These are phyloP conservation scores for Centruroides vittatus DNA, from an alignment of 1,140 invertebrate species.

Conservation along the genomic window DNA sequence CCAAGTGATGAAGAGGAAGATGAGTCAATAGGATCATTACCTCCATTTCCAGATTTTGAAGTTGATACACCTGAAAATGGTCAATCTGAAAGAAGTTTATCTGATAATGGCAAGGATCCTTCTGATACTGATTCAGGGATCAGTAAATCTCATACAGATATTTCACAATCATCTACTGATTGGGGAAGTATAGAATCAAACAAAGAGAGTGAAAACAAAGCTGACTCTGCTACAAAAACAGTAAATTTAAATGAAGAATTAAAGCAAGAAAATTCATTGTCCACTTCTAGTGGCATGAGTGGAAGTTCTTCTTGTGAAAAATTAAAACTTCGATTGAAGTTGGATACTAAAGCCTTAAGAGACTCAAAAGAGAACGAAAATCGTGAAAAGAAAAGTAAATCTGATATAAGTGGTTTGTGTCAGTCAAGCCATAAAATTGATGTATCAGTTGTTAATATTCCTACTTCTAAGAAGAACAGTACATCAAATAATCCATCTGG, in stretches of 20 bases:
- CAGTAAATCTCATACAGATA: slow-evolving; percentile 16
- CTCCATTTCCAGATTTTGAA: slow-evolving; percentile 16
- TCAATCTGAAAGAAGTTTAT: slow-evolving; percentile 15
- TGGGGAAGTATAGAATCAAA: slow-evolving; percentile 3
- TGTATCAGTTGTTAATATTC: slow-evolving; percentile 44
- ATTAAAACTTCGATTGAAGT: slow-evolving; percentile 63
- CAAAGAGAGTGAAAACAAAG: background rate
- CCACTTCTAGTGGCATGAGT: slow-evolving; percentile 2
- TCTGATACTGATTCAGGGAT: slow-evolving; percentile 19
- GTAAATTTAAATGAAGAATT: too few species aligned
- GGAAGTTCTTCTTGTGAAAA: slow-evolving; percentile 47
- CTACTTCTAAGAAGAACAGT: slow-evolving; percentile 15
- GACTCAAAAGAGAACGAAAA: slow-evolving; percentile 15
- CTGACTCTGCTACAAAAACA: too few species aligned
- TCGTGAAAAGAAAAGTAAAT: slow-evolving; percentile 11
- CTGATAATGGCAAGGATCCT: slow-evolving; percentile 15
- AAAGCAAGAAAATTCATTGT: background rate
- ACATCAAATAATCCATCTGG: slow-evolving; percentile 4
- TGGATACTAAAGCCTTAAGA: slow-evolving; percentile 36
- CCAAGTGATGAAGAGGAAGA: slow-evolving; percentile 32
- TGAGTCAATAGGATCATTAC: slow-evolving; percentile 13
- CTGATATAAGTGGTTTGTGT: background rate
- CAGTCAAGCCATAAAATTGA: slow-evolving; percentile 55
- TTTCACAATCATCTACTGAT: slow-evolving; percentile 16
- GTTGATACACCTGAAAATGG: slow-evolving; percentile 13